These are phyloP conservation scores for Zygaena filipendulae DNA, from an alignment of 2,888 invertebrate species.

Conservation along the genomic window DNA sequence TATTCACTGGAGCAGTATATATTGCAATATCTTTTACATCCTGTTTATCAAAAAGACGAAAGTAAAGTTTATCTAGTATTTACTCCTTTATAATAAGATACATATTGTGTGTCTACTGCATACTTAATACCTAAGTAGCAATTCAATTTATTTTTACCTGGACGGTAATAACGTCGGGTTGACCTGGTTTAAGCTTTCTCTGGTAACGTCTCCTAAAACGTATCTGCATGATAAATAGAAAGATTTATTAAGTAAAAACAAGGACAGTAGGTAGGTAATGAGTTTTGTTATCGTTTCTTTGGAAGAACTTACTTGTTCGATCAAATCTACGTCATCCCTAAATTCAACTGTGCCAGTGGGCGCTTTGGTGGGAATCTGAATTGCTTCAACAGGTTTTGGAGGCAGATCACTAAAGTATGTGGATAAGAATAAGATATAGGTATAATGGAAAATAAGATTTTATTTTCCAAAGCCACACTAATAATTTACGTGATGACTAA, in stretches of 20 bases:
- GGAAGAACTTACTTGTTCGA: conserved; percentile 61
- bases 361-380: conserved; percentile 37
- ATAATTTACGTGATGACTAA: no score
- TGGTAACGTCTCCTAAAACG: conserved; percentile 68
- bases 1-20: conserved; percentile 58
- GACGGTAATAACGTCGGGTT: conserved; percentile 65
- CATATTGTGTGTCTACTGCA: no score
- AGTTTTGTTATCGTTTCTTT: background rate
- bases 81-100: no score
- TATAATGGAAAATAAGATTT: no score
- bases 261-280: no score
- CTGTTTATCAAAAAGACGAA: conserved; percentile 26
- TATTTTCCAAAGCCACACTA: no score
- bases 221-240: conserved; percentile 41
- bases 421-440: background rate
- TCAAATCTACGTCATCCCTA: conserved; percentile 60
- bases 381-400: conserved; percentile 31
- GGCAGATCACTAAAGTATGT: conserved; percentile 39
- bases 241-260: conserved; percentile 1
- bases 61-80: background rate
- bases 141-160: conserved; percentile 44
- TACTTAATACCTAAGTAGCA: background rate
- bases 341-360: conserved; percentile 57
- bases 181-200: conserved; percentile 62
- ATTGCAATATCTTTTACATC: conserved; percentile 64